phyloP scores from a whole-genome alignment of 2,888 invertebrate genomes.

The Cheilosia vulpina region DNA sequence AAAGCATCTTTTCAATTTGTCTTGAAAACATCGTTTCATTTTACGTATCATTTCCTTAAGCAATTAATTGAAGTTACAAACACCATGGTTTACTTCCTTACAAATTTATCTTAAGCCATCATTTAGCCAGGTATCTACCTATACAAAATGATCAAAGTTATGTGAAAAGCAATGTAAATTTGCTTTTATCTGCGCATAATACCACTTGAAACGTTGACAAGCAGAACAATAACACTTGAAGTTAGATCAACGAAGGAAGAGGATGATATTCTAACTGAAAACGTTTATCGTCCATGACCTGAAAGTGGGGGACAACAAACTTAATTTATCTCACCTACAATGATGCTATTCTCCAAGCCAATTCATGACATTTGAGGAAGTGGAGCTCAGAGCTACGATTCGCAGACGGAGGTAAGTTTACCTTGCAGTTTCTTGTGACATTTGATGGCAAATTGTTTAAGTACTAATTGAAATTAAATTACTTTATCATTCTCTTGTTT shows the following conservation, averaged over 20 bases:
- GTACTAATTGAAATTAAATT: constrained; percentile 1
- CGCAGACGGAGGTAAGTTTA: neutral
- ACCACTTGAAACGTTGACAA: neutral
- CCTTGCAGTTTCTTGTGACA: neutral
- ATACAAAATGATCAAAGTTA: neutral
- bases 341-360: neutral
- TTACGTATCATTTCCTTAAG: too few species aligned
- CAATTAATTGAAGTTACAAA: too few species aligned
- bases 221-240: neutral
- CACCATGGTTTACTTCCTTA: neutral
- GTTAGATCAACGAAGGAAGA: neutral
- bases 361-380: neutral
- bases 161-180: neutral
- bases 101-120: too few species aligned
- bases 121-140: neutral
- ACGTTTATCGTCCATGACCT: neutral
- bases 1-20: too few species aligned
- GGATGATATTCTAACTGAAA: neutral
- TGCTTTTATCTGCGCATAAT: neutral
- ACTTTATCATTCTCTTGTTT: neutral
- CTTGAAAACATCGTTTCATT: too few species aligned
- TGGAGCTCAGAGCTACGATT: neutral
- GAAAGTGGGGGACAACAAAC: constrained; percentile 1
- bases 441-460: neutral
- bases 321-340: neutral